Percentiles rank a stretch among this genome's conserved stretches.
These are phyloP conservation scores for Tetramorium alpestre DNA, from an alignment of 1,140 invertebrate genomes.

Conservation along the genomic window DNA sequence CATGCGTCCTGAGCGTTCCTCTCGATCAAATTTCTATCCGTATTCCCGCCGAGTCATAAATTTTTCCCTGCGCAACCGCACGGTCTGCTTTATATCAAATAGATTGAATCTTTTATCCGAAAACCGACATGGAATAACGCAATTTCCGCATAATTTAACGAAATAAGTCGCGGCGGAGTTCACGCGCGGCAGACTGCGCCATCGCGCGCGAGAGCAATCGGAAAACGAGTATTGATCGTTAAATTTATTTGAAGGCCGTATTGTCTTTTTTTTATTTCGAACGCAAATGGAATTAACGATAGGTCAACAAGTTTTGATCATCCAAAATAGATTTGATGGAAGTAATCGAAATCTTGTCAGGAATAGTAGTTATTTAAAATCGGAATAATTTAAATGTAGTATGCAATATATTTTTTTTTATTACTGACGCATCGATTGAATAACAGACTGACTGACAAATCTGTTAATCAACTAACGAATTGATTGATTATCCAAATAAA, in stretches of 20 bases:
- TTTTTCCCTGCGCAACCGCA: neutral
- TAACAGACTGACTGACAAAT: too few species aligned
- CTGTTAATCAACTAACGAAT: too few species aligned
- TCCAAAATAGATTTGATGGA: too few species aligned
- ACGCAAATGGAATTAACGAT: neutral
- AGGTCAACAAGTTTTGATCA: too few species aligned
- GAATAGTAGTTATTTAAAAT: too few species aligned
- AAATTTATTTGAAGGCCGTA: slow-evolving; percentile 29
- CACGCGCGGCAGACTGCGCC: neutral
- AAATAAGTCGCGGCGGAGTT: slow-evolving; percentile 9
- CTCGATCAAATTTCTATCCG: slow-evolving; percentile 52
- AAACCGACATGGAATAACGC: slow-evolving; percentile 24
- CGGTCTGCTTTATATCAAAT: slow-evolving; percentile 26
- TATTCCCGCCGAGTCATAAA: slow-evolving; percentile 22
- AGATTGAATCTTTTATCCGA: slow-evolving; percentile 22
- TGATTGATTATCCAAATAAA: too few species aligned
- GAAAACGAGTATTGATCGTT: slow-evolving; percentile 18
- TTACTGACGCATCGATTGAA: too few species aligned
- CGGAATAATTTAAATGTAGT: too few species aligned
- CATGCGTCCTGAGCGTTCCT: slow-evolving; percentile 23
- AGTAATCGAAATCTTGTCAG: too few species aligned
- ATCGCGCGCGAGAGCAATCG: slow-evolving; percentile 10
- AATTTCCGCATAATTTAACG: slow-evolving; percentile 37
- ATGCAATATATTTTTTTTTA: too few species aligned
- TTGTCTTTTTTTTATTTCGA: neutral